Percentiles rank a stretch among this genome's conserved stretches.
These are phyloP conservation scores for Belonocnema kinseyi DNA, from an alignment of 1,140 invertebrate genomes.

Conservation along the genomic window DNA sequence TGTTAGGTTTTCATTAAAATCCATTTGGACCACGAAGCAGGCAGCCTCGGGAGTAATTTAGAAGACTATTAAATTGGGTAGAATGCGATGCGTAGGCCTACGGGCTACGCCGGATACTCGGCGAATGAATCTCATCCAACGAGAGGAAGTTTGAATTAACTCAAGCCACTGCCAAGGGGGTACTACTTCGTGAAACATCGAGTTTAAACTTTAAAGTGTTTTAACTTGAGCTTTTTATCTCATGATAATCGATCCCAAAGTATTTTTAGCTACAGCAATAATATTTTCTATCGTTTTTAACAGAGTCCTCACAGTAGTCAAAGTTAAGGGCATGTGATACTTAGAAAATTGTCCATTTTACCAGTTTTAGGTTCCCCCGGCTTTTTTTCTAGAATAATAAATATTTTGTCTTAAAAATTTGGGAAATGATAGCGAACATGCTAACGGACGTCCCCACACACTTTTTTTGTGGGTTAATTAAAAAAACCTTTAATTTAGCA, in stretches of 20 bases:
- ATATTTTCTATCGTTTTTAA: background rate
- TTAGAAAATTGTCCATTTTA: too few species aligned
- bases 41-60: conserved; percentile 62
- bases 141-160: conserved; percentile 74
- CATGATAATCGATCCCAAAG: background rate
- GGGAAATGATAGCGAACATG: too few species aligned
- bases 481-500: too few species aligned
- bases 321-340: too few species aligned
- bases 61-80: conserved; percentile 73
- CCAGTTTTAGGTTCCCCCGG: too few species aligned
- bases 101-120: conserved; percentile 69
- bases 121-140: conserved; percentile 74
- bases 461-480: too few species aligned
- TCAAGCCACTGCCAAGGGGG: conserved; percentile 51
- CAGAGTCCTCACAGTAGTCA: too few species aligned
- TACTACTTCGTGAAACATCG: background rate
- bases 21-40: conserved; percentile 57
- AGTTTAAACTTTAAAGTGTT: too few species aligned
- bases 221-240: conserved; percentile 11
- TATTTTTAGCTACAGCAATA: background rate
- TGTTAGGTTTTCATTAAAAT: conserved; percentile 60
- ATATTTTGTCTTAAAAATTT: too few species aligned
- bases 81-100: conserved; percentile 70
- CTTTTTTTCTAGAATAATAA: too few species aligned
- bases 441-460: too few species aligned